These are phyloP conservation scores for Clostera curtula DNA, from an alignment of 2,888 invertebrate species.

Conservation along the genomic window DNA sequence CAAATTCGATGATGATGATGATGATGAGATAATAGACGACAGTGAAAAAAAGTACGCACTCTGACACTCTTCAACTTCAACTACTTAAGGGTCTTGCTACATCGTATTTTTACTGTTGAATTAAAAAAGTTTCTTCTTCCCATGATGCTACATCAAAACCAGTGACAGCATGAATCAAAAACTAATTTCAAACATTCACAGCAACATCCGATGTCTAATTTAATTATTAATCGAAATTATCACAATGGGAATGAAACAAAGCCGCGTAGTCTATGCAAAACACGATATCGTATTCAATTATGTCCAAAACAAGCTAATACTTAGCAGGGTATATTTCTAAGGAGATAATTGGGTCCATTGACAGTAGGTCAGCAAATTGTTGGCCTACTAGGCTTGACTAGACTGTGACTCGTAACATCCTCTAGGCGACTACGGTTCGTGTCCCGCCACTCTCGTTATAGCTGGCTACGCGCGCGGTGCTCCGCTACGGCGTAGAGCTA, in stretches of 20 bases:
- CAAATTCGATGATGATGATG: too few species aligned
- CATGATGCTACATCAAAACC: too few species aligned
- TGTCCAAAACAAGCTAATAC: constrained; percentile 30
- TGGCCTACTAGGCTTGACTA: constrained; percentile 15
- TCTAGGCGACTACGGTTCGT: constrained; percentile 7
- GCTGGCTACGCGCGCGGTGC: constrained; percentile 43
- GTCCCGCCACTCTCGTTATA: constrained; percentile 45
- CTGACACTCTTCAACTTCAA: too few species aligned
- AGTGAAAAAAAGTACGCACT: too few species aligned
- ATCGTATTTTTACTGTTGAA: too few species aligned
- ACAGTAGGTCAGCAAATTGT: constrained; percentile 21
- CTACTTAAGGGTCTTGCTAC: too few species aligned
- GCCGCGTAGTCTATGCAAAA: constrained; percentile 36
- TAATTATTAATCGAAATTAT: constrained; percentile 34
- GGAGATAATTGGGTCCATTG: constrained; percentile 12
- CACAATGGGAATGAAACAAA: constrained; percentile 38
- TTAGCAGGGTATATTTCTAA: constrained; percentile 26
- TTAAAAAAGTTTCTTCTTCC: too few species aligned
- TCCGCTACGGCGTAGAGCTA: constrained; percentile 43
- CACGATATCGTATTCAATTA: constrained; percentile 41
- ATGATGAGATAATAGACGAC: too few species aligned
- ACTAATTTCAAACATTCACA: constrained; percentile 29
- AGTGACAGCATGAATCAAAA: constrained; percentile 21
- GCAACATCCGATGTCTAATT: constrained; percentile 24
- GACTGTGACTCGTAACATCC: constrained; percentile 15